phyloP scores from a whole-genome alignment of 2,113 vertebrate species.

The Charadrius vociferus region DNA sequence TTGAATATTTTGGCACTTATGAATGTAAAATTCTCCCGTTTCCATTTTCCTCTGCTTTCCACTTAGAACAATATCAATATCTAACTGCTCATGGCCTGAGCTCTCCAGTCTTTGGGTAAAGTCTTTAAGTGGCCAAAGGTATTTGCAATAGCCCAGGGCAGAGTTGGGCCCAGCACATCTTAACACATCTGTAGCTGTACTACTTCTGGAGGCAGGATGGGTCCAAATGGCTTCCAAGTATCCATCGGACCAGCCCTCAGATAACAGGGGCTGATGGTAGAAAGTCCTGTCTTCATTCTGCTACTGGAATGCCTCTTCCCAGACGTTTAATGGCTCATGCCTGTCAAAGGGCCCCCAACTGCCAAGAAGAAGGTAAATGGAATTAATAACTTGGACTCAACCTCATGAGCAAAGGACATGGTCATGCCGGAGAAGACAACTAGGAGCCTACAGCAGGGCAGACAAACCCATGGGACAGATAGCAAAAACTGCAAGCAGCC shows the following conservation, averaged over 20 bases:
- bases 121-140: not conserved
- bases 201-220: not conserved
- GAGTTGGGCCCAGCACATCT: not conserved
- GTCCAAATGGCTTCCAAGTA: not conserved
- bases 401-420: not conserved
- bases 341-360: not conserved
- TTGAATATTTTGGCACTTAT: not conserved
- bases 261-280: not conserved
- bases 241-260: not conserved
- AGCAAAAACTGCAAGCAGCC: not conserved
- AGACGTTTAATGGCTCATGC: not conserved
- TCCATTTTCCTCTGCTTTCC: not conserved
- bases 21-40: not conserved
- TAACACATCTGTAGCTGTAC: not conserved
- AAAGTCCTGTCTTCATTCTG: not conserved
- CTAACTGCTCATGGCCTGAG: not conserved
- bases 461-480: not conserved
- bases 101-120: not conserved
- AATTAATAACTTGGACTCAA: not conserved
- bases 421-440: not conserved
- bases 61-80: not conserved
- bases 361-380: not conserved
- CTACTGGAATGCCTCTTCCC: not conserved
- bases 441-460: not conserved
- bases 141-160: not conserved